phyloP scores from a whole-genome alignment of 2,113 vertebrate genomes.

The Cariama cristata region DNA sequence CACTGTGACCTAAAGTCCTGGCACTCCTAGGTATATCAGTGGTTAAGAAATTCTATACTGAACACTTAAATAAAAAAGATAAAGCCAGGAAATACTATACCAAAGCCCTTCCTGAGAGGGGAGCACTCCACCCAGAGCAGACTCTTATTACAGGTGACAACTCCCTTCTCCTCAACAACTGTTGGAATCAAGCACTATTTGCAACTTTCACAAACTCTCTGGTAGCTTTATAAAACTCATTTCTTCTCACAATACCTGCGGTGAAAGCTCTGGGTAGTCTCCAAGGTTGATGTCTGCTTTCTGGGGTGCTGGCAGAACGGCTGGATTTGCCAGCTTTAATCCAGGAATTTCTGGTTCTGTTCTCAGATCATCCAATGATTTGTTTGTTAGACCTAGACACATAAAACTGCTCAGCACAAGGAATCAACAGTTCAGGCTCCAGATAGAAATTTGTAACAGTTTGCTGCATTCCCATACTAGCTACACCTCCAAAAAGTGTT shows the following conservation, averaged over 20 bases:
- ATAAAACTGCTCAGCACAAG: neutral
- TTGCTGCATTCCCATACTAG: neutral
- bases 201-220: neutral
- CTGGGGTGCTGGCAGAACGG: conserved; percentile 74
- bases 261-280: conserved; percentile 46
- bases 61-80: neutral
- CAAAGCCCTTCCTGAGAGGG: neutral
- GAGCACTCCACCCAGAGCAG: neutral
- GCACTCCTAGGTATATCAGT: neutral
- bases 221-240: neutral
- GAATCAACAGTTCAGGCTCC: neutral
- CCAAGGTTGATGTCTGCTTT: conserved; percentile 41
- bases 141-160: neutral
- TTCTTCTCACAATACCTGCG: conserved; percentile 76
- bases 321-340: conserved; percentile 75
- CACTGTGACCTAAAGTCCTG: neutral
- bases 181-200: neutral
- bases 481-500: neutral
- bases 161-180: neutral
- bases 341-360: conserved; percentile 65
- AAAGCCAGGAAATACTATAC: neutral
- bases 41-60: neutral
- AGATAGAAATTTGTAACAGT: neutral
- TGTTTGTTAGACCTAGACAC: conserved; percentile 70
- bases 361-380: conserved; percentile 56